Evolutionary conservation across 2,113 vertebrate genomes (phyloP), one percentile per base, ranked within the genome.

Genomic region (Clarias batrachus): DNA sequence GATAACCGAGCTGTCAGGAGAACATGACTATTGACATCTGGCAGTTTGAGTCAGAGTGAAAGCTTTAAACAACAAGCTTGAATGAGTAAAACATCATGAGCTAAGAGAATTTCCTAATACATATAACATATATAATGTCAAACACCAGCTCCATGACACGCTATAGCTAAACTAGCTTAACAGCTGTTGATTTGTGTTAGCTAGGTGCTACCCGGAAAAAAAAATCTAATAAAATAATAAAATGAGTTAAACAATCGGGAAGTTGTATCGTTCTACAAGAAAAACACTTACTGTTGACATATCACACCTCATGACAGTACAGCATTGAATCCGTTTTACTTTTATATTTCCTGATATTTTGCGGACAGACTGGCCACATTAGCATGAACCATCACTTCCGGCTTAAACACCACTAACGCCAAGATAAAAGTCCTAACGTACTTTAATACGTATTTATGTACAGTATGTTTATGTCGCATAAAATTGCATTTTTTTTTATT

Each of bases 251-350:
- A 27, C 1, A 59, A 14, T 10, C 17, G 17, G 4, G 2, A 80
- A 25, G 57, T 3, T 30, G 7, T 74, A 0, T 10, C 21, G 23
- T 33, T 2, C 12, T 59, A 25, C 1, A 17, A 60, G 3, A 68
- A 60, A 73, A 76, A 2, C 7, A 90, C 93, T 94, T 92, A 94
- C 94, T 86, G 87, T 90, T 92, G 88, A 88, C 87, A 87, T 73
- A 60, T 87, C 25, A 90, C 81, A 77, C 82, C 92, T 92, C 93
- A 87, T 91, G 85, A 90, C 56, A 86, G 70, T 81, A 91, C 90
- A 91, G 68, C 65, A 82, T 85, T 85, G 23, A 79, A 82, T 63
- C 85, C 88, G 89, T 87, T 88, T 76, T 80, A 88, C 88, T 88
- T 83, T 65, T 83, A 62, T 82, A 90, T 84, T 90, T 91, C 90